Conservation (phyloP, 2,888 invertebrate genomes). For the Clunio marinus region DNA sequence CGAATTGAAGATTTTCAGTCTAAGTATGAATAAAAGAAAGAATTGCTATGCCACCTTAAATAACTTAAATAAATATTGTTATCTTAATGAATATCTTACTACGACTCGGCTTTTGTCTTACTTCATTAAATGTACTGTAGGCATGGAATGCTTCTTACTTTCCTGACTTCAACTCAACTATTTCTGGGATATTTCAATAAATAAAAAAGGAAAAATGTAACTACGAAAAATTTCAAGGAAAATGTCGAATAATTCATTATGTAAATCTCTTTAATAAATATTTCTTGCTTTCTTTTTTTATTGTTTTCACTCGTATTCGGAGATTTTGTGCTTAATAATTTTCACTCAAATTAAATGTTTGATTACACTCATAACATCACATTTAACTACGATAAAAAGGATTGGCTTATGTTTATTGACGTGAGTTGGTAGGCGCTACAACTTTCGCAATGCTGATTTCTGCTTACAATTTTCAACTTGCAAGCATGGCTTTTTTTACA, state of each 20-base stretch:
- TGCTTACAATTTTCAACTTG: neutral
- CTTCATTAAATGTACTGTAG: too few relatives aligned
- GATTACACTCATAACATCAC: conserved; percentile 31
- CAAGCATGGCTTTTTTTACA: neutral
- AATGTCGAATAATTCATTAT: conserved; percentile 31
- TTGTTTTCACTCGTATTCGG: neutral
- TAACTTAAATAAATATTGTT: too few relatives aligned
- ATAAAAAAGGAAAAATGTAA: too few relatives aligned
- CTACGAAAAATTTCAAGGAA: conserved; percentile 8
- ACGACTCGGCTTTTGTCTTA: too few relatives aligned
- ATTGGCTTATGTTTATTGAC: neutral
- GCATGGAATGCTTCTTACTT: too few relatives aligned
- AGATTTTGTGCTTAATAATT: conserved; percentile 25
- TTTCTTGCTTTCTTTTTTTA: conserved; percentile 28
- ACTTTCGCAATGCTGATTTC: neutral
- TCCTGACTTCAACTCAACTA: too few relatives aligned
- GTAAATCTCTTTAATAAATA: conserved; percentile 32
- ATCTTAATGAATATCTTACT: too few relatives aligned
- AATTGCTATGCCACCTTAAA: too few relatives aligned
- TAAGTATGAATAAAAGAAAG: too few relatives aligned
- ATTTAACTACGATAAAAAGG: conserved; percentile 12
- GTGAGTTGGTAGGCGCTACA: neutral
- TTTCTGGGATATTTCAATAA: too few relatives aligned
- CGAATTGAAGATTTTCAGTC: too few relatives aligned
- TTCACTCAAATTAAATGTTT: conserved; percentile 37